Conservation (phyloP, 2,113 vertebrate genomes). For the Pseudorectes ferrugineus region DNA sequence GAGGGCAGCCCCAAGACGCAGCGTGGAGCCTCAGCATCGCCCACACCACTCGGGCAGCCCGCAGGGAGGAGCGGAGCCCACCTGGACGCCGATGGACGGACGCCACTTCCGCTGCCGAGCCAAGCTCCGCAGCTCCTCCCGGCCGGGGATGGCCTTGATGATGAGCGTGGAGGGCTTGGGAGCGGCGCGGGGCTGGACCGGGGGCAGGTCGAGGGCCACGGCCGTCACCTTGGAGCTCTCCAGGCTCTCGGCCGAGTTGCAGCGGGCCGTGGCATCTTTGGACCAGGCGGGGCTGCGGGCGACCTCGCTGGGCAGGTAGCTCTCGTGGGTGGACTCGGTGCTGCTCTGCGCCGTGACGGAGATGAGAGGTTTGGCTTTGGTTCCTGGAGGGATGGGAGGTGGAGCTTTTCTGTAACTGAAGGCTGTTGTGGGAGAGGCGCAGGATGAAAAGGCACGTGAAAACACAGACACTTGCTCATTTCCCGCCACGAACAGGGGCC, state of each 20-base stretch:
- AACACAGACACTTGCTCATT: conserved; percentile 38
- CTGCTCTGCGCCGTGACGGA: conserved; percentile 97
- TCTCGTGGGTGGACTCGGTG: conserved; percentile 94
- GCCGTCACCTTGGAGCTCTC: conserved; percentile 76
- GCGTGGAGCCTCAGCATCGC: fast-evolving
- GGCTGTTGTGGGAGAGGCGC: conserved; percentile 72
- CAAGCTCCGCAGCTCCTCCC: conserved; percentile 84
- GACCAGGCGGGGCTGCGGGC: conserved; percentile 69
- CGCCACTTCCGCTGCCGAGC: conserved; percentile 90
- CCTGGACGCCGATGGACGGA: conserved; percentile 95
- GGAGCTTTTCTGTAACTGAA: conserved; percentile 96
- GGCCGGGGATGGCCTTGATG: conserved; percentile 78
- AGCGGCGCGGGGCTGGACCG: conserved; percentile 69
- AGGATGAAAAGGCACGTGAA: conserved; percentile 31
- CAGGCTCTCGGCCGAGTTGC: conserved; percentile 89
- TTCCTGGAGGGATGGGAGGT: conserved; percentile 93
- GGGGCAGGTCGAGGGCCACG: conserved; percentile 75
- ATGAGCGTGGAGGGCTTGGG: conserved; percentile 83
- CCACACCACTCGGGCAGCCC: fast-evolving
- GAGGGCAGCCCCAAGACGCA: fast-evolving
- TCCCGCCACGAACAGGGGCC: not conserved
- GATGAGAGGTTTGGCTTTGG: conserved; percentile 93
- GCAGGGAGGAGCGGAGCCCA: conserved; percentile 6
- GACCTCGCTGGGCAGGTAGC: conserved; percentile 83
- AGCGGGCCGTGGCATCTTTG: conserved; percentile 78